A percentile compares a stretch with the other conserved stretches of the same genome.
Conservation (phyloP, 2,113 vertebrate genomes). For the Cygnus atratus region DNA sequence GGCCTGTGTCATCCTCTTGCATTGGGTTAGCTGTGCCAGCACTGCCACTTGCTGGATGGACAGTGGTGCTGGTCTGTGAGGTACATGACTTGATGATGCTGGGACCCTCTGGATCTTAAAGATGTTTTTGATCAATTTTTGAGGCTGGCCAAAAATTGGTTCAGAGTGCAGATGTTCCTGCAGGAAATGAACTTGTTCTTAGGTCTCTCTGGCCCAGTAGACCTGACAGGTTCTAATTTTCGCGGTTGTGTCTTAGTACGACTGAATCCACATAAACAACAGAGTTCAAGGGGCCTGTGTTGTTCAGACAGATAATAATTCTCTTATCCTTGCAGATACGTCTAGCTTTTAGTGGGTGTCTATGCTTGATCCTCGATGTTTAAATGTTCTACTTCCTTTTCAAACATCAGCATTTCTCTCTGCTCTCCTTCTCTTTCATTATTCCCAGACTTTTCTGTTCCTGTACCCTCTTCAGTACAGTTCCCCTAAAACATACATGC, state of each 20-base stretch:
- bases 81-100: neutral
- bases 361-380: neutral
- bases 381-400: neutral
- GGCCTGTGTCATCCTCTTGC: neutral
- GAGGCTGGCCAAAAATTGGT: neutral
- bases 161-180: neutral
- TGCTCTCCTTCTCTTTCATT: neutral
- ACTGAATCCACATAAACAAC: neutral
- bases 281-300: neutral
- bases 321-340: neutral
- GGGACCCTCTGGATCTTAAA: neutral
- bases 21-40: constrained; percentile 32
- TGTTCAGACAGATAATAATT: neutral
- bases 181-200: neutral
- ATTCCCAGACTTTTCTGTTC: neutral
- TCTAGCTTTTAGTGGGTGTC: neutral
- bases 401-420: neutral
- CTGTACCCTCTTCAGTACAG: neutral
- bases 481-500: neutral
- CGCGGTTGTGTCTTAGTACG: neutral
- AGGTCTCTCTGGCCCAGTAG: neutral
- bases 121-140: neutral
- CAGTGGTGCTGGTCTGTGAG: neutral
- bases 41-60: constrained; percentile 55
- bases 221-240: neutral